A percentile compares a stretch with the other conserved stretches of the same genome.
phyloP scores from a whole-genome alignment of 2,888 invertebrate species.

The Diarsia mendica region DNA sequence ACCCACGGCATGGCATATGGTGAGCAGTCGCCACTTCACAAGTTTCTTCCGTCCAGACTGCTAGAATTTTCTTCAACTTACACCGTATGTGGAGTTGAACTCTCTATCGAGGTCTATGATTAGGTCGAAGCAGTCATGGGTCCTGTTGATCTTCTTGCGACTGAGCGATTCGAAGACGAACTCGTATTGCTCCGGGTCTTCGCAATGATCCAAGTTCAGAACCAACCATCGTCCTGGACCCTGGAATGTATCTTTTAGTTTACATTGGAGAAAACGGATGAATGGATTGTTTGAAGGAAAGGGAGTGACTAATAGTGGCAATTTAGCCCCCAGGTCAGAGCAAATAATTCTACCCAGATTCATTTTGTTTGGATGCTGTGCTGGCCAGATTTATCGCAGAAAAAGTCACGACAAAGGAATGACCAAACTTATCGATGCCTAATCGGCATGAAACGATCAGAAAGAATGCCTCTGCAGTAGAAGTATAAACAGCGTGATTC shows the following conservation, averaged over 20 bases:
- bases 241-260: constrained; percentile 10
- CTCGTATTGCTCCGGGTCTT: constrained; percentile 40
- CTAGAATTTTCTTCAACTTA: constrained; percentile 23
- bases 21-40: too few species aligned
- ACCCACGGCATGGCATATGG: too few species aligned
- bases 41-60: too few species aligned
- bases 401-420: neutral
- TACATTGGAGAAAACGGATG: neutral
- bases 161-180: neutral
- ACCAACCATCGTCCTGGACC: constrained; percentile 56
- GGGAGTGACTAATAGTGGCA: neutral
- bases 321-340: neutral
- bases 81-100: constrained; percentile 17
- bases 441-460: neutral
- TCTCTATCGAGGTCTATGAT: neutral
- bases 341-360: neutral
- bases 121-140: constrained; percentile 53
- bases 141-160: constrained; percentile 49
- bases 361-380: neutral
- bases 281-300: neutral
- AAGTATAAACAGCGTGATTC: neutral
- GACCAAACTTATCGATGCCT: neutral
- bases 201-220: constrained; percentile 24
- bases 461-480: neutral
- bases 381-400: neutral